Base-by-base conservation (phyloP, 23 tunicate species). In the Halocynthia aurantium region DNA sequence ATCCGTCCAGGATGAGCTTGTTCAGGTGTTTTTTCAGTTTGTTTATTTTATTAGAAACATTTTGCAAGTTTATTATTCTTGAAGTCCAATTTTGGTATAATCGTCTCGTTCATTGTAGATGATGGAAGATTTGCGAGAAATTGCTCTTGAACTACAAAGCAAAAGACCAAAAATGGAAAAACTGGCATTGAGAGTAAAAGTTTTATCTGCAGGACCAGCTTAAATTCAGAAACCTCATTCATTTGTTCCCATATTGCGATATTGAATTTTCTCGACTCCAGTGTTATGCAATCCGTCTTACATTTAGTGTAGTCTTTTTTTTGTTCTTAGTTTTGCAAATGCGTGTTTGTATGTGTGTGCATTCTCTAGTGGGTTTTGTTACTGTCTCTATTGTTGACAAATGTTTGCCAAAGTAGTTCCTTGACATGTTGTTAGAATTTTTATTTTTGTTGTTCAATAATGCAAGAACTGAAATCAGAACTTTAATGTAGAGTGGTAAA, bases 91-190 rank as follows among this genome's bases (percentile, higher is more conserved):
- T 60, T 60, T 60, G 4, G 64, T 15, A n/a, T 19, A 67, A 67
- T 2, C 22, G 12, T 67, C 13, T 11, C 20, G 22, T 67, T 17
- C 22, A 11, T 70, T 58, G 52, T 80, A 89, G 88, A 56, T 89
- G 22, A 75, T 62, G 8, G 8, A 55, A 5, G 96, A 89, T 52
- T 80, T 82, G 19, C 77, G 83, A 13, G 44, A 50, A 7, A 50
- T 89, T 10, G 82, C 96, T 6, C 57, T 22, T 8, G 82, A 84
- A 17, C 53, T 89, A n/a, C 53, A 72, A n/a, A 62, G 44, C 50
- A 67, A 73, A 65, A 75, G 81, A 80, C 96, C 96, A 2, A 81
- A 79, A 75, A 82, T 89, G 10, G 96, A 89, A 76, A 62, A 60
- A 49, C 76, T 84, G 58, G 88, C 85, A 1, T 57, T 79, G 20